phyloP scores from a whole-genome alignment of 1,140 invertebrate genomes.

The Scylla paramamosain region DNA sequence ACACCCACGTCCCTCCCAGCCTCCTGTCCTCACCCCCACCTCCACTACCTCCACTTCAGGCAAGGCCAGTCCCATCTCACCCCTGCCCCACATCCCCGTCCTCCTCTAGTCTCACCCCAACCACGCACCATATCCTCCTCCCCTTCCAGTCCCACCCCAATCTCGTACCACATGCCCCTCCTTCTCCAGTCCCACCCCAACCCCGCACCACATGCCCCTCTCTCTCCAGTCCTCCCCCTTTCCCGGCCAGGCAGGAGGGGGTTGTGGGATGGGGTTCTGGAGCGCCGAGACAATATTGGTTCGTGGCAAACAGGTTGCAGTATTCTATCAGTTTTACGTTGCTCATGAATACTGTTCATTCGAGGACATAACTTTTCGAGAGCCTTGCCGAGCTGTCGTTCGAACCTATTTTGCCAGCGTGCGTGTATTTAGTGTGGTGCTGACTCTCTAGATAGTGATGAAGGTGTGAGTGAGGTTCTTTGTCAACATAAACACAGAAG shows the following conservation, averaged over 20 bases:
- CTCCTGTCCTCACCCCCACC: no score
- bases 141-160: not conserved
- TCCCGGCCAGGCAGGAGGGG: not conserved
- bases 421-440: not conserved
- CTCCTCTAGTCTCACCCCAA: not conserved
- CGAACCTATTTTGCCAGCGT: not conserved
- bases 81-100: not conserved
- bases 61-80: not conserved
- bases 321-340: constrained; percentile 24
- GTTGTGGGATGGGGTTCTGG: not conserved
- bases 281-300: not conserved
- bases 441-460: not conserved
- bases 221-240: not conserved
- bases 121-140: not conserved
- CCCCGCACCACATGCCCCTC: not conserved
- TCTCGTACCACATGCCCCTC: not conserved
- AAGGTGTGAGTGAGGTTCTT: not conserved
- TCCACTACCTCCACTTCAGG: not conserved
- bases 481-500: no score
- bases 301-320: constrained; percentile 18
- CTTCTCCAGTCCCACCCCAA: not conserved
- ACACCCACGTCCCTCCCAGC: no score
- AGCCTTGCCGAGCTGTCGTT: not conserved
- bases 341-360: constrained; percentile 5
- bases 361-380: not conserved